A percentile compares a stretch with the other conserved stretches of the same genome.
Evolutionary conservation across 1,140 invertebrate species (phyloP).

Genomic region (Heliconius nattereri): DNA sequence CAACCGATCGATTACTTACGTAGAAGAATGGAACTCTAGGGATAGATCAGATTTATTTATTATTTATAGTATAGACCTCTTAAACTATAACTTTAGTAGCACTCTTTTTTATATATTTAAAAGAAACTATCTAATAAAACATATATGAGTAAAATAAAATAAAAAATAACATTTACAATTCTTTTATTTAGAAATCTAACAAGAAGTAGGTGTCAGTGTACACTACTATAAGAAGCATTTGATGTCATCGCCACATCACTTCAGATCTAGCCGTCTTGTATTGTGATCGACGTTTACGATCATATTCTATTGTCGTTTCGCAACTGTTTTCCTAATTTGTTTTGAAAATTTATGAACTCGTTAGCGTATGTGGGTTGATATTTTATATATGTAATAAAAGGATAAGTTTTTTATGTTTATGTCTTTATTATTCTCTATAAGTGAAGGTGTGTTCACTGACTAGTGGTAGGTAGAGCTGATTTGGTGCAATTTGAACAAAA

Average conservation of each 20-base stretch:
- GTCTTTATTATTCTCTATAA: neutral
- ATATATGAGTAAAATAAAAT: too few relatives aligned
- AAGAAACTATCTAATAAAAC: too few relatives aligned
- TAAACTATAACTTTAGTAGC: too few relatives aligned
- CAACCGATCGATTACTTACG: too few relatives aligned
- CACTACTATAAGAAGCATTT: neutral
- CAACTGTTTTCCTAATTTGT: conserved; percentile 34
- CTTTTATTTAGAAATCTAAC: neutral
- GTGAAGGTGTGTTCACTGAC: too few relatives aligned
- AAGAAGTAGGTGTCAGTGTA: neutral
- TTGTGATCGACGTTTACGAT: conserved; percentile 50
- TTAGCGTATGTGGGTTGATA: neutral
- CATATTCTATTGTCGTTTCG: conserved; percentile 43
- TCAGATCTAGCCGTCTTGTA: conserved; percentile 41
- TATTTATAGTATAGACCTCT: too few relatives aligned
- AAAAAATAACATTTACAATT: too few relatives aligned
- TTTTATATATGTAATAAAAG: neutral
- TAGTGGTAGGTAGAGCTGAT: too few relatives aligned
- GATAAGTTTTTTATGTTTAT: neutral
- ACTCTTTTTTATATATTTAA: too few relatives aligned
- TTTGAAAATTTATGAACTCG: conserved; percentile 40
- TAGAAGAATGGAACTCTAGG: too few relatives aligned
- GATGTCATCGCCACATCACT: conserved; percentile 35
- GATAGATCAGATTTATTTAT: too few relatives aligned
- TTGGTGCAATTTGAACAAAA: too few relatives aligned